Conservation (phyloP, 1,140 invertebrate species). For the Drosophila micromelanica region DNA sequence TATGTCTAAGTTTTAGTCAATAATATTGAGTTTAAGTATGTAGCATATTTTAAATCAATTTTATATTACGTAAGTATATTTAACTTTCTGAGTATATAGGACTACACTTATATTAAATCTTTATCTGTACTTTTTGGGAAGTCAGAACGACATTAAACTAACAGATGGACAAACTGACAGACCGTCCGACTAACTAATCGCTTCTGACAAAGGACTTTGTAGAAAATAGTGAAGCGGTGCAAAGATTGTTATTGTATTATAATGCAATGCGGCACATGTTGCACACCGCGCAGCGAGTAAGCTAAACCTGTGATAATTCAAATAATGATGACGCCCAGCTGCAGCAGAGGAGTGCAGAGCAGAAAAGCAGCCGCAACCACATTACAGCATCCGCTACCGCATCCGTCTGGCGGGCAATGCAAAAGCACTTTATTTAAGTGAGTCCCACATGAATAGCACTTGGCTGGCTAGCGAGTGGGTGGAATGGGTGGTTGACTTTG, state of each 20-base stretch:
- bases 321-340: slow-evolving; percentile 62
- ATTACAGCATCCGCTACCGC: slow-evolving; percentile 60
- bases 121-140: background rate
- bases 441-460: slow-evolving; percentile 83
- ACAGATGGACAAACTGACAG: slow-evolving; percentile 37
- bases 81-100: no score
- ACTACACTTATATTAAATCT: no score
- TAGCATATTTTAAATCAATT: no score
- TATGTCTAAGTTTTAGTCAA: no score
- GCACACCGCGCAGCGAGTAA: slow-evolving; percentile 7
- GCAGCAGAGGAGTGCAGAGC: slow-evolving; percentile 13
- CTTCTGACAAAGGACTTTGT: slow-evolving; percentile 46
- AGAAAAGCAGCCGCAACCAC: slow-evolving; percentile 34
- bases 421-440: slow-evolving; percentile 84
- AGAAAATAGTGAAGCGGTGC: slow-evolving; percentile 57
- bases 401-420: slow-evolving; percentile 76
- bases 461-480: slow-evolving; percentile 39
- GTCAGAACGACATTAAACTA: slow-evolving; percentile 27
- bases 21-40: no score
- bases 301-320: slow-evolving; percentile 74
- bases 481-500: slow-evolving; percentile 50
- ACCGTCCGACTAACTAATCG: slow-evolving; percentile 37
- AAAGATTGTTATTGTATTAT: slow-evolving; percentile 40
- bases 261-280: slow-evolving; percentile 57
- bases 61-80: no score